phyloP scores from a whole-genome alignment of 1,140 invertebrate species.

The Cherax destructor region DNA sequence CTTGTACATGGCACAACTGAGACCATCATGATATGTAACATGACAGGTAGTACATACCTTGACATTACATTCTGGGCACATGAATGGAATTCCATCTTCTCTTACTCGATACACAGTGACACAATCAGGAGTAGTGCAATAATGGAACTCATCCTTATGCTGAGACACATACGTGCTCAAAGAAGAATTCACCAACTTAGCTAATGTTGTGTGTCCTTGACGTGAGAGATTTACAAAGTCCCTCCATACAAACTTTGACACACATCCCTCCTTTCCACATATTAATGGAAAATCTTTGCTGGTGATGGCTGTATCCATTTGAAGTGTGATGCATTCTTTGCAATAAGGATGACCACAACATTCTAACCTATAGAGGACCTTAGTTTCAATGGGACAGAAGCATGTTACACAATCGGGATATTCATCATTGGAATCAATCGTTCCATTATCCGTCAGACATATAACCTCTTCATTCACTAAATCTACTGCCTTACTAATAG shows the following conservation, averaged over 20 bases:
- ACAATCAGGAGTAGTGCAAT: slow-evolving; percentile 36
- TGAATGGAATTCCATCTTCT: slow-evolving; percentile 14
- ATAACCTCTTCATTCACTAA: not conserved
- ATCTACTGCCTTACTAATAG: slow-evolving; percentile 25
- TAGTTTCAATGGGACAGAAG: slow-evolving; percentile 19
- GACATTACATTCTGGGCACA: slow-evolving; percentile 25
- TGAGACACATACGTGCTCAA: not conserved
- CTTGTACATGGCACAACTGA: slow-evolving; percentile 26
- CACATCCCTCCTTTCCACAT: slow-evolving; percentile 24
- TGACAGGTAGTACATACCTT: slow-evolving; percentile 24
- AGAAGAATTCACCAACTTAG: slow-evolving; percentile 13
- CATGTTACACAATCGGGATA: slow-evolving; percentile 24
- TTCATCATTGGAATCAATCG: not conserved
- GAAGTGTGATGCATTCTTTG: slow-evolving; percentile 21
- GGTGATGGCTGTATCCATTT: slow-evolving; percentile 37
- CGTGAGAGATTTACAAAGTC: slow-evolving; percentile 47
- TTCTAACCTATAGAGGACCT: slow-evolving; percentile 25
- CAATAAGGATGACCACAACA: slow-evolving; percentile 42
- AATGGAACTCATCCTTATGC: slow-evolving; percentile 22
- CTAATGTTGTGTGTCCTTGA: not conserved
- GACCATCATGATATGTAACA: slow-evolving; percentile 36
- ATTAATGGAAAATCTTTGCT: slow-evolving; percentile 21
- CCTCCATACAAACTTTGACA: slow-evolving; percentile 5
- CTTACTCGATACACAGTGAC: slow-evolving; percentile 21
- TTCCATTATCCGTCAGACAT: not conserved